phyloP scores from a whole-genome alignment of 2,797 vertebrate species.

The Luscinia luscinia region DNA sequence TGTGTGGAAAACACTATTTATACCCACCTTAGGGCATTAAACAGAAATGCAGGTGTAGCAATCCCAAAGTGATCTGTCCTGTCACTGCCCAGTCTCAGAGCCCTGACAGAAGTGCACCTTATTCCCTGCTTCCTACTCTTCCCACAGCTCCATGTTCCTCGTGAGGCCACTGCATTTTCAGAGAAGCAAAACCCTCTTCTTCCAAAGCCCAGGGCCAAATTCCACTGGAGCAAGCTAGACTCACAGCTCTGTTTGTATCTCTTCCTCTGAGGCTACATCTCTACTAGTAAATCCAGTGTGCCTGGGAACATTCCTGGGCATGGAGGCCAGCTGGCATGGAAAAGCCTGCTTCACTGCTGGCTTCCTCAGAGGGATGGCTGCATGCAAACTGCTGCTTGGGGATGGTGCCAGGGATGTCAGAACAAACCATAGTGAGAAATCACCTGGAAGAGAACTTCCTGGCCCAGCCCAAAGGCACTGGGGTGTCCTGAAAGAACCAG shows the following conservation, averaged over 20 bases:
- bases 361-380: neutral
- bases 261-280: slow-evolving; percentile 19
- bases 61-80: neutral
- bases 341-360: neutral
- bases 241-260: slow-evolving; percentile 9
- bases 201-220: slow-evolving; percentile 36
- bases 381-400: slow-evolving; percentile 7
- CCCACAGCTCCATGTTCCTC: neutral
- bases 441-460: neutral
- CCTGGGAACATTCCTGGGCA: slow-evolving; percentile 53
- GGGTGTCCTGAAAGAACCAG: neutral
- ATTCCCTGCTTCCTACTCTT: neutral
- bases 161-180: neutral
- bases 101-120: accelerated
- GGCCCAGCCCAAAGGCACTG: neutral
- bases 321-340: slow-evolving; percentile 26
- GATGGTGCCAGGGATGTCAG: neutral
- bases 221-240: slow-evolving; percentile 3
- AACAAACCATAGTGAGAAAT: neutral
- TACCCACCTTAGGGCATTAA: neutral
- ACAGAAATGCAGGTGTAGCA: neutral
- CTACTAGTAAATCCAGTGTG: slow-evolving; percentile 8
- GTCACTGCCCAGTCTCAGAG: neutral
- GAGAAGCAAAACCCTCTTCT: neutral
- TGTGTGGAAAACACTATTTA: neutral